Base-by-base conservation (phyloP, 2,113 vertebrate species). In the Rhinolophus sinicus region DNA sequence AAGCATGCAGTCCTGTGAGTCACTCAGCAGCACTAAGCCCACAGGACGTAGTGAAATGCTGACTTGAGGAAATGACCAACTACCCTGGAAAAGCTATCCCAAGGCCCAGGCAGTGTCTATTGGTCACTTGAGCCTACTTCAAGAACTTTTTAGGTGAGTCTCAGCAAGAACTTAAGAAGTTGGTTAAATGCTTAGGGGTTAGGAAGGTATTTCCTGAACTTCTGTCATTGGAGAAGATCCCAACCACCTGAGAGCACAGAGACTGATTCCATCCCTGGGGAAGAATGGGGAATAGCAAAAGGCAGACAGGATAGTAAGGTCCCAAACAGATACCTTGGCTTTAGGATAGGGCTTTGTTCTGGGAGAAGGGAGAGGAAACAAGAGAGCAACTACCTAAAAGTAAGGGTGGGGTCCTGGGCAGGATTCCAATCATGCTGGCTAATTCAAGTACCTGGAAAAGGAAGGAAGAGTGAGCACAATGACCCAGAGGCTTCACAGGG, bases 341-440 rank as follows among this genome's bases (percentile, higher is more conserved):
- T 90, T 94, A 60, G 38, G 11, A 87, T 56, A 80, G 33, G 22
- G 18, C n/a, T 91, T 40, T 84, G 2, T 77, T 81, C 89, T 95
- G 33, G 24, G 3, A 44, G 21, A 80, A 35, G 38, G 24, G 24
- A 95, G 30, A 78, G 11, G 38, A 96, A 94, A 80, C 8, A 58
- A 88, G 35, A 94, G 84, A 85, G 90, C 15, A 92, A 44, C 21
- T 75, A 87, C 35, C 12, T 15, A 52, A 92, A 87, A 89, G 44
- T 62, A 89, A 96, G 2, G 6, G 1, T 56, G 33, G 22, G 6
- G 13, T 64, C 38, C 69, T 65, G 14, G 64, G 33, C 18, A 83
- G 15, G 35, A 90, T 87, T 96, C 18, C 60, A 91, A 9, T 54
- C 65, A 56, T 62, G 1, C 35, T 64, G n/a, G 33, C n/a, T 88